Percentiles rank a stretch among this genome's conserved stretches.
phyloP scores from a whole-genome alignment of 2,113 vertebrate species.

The Ophiodon elongatus region DNA sequence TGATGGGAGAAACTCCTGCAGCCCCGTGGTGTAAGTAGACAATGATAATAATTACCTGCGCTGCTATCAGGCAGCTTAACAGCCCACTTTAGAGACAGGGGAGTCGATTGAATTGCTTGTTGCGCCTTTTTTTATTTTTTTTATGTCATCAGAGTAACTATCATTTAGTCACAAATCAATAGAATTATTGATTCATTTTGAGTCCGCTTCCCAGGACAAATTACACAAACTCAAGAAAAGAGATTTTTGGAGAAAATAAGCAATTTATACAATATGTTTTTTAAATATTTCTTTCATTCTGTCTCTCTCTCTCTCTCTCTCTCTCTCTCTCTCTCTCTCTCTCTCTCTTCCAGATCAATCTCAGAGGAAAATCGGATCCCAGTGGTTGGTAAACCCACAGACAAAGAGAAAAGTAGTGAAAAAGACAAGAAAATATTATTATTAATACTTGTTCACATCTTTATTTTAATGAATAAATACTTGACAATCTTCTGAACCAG shows the following conservation, averaged over 20 bases:
- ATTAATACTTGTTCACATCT: neutral
- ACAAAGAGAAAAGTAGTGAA: neutral
- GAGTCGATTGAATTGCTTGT: neutral
- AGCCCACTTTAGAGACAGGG: neutral
- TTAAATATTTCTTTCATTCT: neutral
- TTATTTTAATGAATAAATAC: neutral
- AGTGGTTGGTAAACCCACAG: neutral
- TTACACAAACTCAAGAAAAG: neutral
- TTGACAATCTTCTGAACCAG: neutral
- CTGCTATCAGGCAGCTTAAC: neutral
- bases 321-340: neutral
- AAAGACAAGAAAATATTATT: neutral
- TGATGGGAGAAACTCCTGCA: conserved; percentile 23
- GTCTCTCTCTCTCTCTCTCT: neutral
- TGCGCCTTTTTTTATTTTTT: neutral
- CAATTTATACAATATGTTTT: neutral
- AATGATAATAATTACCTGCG: conserved; percentile 5
- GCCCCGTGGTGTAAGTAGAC: conserved; percentile 27
- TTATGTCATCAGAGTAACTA: neutral
- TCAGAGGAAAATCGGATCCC: neutral
- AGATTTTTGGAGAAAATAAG: neutral
- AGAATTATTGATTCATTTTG: neutral
- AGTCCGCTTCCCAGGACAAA: neutral
- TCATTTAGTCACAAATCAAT: neutral
- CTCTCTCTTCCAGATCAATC: conserved; percentile 18